Evolutionary conservation across 1,140 invertebrate genomes (phyloP).

Genomic region (Aporrectodea caliginosa): DNA sequence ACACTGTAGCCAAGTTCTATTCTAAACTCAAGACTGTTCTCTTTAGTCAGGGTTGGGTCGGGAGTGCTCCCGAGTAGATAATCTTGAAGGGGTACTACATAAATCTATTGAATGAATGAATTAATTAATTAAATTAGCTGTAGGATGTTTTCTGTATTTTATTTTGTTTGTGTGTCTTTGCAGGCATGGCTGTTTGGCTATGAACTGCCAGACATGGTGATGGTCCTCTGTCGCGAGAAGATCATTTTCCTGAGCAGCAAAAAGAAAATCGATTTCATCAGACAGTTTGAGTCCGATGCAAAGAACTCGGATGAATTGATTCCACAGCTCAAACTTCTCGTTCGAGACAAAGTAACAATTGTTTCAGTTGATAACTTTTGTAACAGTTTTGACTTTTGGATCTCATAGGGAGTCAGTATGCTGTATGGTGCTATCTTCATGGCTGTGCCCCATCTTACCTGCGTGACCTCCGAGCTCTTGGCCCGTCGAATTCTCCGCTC

Average conservation of each 20-base stretch:
- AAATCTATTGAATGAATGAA: too few relatives aligned
- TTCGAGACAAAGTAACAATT: conserved; percentile 86
- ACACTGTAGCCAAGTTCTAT: neutral
- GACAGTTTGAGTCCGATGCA: conserved; percentile 82
- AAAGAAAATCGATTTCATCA: conserved; percentile 95
- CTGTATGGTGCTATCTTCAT: too few relatives aligned
- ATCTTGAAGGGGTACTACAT: too few relatives aligned
- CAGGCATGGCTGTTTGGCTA: conserved; percentile 96
- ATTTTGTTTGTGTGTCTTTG: conserved; percentile 44
- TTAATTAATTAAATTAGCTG: neutral
- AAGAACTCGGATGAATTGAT: conserved; percentile 65
- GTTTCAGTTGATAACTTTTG: too few relatives aligned
- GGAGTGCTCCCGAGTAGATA: too few relatives aligned
- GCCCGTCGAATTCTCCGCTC: too few relatives aligned
- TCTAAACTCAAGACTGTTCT: too few relatives aligned
- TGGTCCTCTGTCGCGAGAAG: conserved; percentile 77
- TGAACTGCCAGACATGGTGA: conserved; percentile 91
- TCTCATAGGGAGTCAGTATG: too few relatives aligned
- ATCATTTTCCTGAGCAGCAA: conserved; percentile 91
- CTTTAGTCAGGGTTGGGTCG: too few relatives aligned
- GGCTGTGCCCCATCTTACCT: too few relatives aligned
- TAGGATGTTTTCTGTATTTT: conserved; percentile 1
- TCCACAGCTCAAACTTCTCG: conserved; percentile 79
- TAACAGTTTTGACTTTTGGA: too few relatives aligned
- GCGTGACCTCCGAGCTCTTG: too few relatives aligned